Base-by-base conservation (phyloP, 2,888 invertebrate species). In the Luffia ferchaultella region DNA sequence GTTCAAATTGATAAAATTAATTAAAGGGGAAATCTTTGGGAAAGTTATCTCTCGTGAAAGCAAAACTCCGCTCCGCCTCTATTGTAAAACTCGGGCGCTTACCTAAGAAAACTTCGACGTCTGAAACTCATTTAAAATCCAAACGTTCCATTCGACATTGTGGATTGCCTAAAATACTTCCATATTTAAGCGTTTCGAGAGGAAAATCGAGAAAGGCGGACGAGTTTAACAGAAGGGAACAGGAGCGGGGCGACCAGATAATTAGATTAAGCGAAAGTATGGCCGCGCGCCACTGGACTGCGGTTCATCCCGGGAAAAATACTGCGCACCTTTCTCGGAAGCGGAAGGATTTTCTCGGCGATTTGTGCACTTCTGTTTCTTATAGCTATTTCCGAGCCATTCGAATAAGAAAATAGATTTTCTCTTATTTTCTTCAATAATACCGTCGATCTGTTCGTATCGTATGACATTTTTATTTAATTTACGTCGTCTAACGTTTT, bases 241-340 rank as follows among this genome's bases (percentile, higher is more conserved):
- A 62, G 58, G 64, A 70, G 71, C 69, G 71, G 76, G 74, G 70
- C 72, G 76, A 74, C 70, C 72, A 73, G 73, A 73, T 73, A 78
- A 79, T 77, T 79, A 76, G 76, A 75, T 78, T 76, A 75, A 73
- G 73, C 72, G 30, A 72, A 70, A 71, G 70, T 65, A 68, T 62
- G 67, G 74, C 62, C 68, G 68, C 62, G 65, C 62, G 65, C 63
- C 30, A 30, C 12, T 30, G 63, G 68, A 65, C 70, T 68, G 68
- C 68, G 67, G 65, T 62, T 61, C 64, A 62, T 63, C 61, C 59
- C 60, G 65, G 70, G 77, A 74, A 77, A 30, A 30, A 75, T 73
- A 64, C 67, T 70, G 12, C 12, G 5, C 12, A 71, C 73, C 70
- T 68, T 61, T 64, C 67, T 67, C 65, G 65, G 67, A 70, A 69